phyloP scores from a whole-genome alignment of 2,888 invertebrate species.

The Tyria jacobaeae region DNA sequence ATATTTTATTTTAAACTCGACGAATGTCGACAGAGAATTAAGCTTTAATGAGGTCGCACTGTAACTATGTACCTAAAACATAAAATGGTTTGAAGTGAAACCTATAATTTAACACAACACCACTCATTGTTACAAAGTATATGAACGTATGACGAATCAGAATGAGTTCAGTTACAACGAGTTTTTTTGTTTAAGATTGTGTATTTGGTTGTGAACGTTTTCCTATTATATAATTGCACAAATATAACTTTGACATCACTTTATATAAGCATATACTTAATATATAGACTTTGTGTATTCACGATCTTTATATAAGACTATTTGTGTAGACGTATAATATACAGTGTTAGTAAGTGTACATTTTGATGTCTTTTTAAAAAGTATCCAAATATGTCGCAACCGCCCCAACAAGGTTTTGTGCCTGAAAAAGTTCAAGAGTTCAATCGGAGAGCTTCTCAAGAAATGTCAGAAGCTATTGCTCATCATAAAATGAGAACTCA shows the following conservation, averaged over 20 bases:
- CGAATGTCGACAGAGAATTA: no score
- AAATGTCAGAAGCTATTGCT: constrained; percentile 66
- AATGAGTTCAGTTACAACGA: neutral
- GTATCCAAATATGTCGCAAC: constrained; percentile 72
- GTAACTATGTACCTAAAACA: neutral
- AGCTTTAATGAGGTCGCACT: no score
- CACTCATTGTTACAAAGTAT: constrained; percentile 28
- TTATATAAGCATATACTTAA: constrained; percentile 42
- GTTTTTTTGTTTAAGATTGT: constrained; percentile 49
- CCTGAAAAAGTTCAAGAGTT: constrained; percentile 81
- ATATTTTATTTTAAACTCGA: no score
- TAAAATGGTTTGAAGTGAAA: neutral
- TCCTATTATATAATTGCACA: constrained; percentile 64
- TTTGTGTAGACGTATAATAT: constrained; percentile 44
- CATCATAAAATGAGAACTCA: constrained; percentile 54
- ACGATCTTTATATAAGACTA: constrained; percentile 47
- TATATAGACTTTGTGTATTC: constrained; percentile 46
- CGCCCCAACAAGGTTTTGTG: constrained; percentile 76
- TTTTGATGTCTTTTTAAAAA: constrained; percentile 51
- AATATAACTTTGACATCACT: constrained; percentile 38
- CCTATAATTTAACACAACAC: constrained; percentile 5
- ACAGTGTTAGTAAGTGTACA: constrained; percentile 47
- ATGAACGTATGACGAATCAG: neutral
- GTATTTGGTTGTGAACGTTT: constrained; percentile 78
- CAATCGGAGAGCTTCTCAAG: constrained; percentile 77